A percentile compares a stretch with the other conserved stretches of the same genome.
Evolutionary conservation across 2,888 invertebrate species (phyloP).

Genomic region (Crematogaster levior): DNA sequence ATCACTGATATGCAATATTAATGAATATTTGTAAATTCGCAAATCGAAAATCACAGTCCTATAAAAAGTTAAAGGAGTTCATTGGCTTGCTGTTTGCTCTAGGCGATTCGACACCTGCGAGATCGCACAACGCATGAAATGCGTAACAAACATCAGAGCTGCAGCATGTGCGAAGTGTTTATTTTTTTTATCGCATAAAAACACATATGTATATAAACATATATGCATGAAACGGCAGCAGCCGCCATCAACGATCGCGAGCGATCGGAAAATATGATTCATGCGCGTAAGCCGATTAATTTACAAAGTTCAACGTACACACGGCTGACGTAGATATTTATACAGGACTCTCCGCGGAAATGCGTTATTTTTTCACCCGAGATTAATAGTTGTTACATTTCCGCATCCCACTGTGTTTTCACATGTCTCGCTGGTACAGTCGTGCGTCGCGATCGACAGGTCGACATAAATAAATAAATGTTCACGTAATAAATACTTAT

Average conservation of each 20-base stretch:
- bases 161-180: slow-evolving; percentile 33
- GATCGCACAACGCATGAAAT: slow-evolving; percentile 21
- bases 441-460: slow-evolving; percentile 26
- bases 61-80: not conserved
- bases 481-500: slow-evolving; percentile 17
- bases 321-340: slow-evolving; percentile 60
- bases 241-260: slow-evolving; percentile 54
- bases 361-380: slow-evolving; percentile 55
- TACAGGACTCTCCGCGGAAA: slow-evolving; percentile 51
- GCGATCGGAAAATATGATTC: slow-evolving; percentile 70
- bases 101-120: slow-evolving; percentile 3
- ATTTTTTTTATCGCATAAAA: slow-evolving; percentile 38
- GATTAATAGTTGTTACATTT: slow-evolving; percentile 63
- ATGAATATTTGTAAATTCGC: not conserved
- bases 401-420: slow-evolving; percentile 11
- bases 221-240: not conserved
- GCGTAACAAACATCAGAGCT: slow-evolving; percentile 19
- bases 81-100: slow-evolving; percentile 13
- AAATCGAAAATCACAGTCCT: not conserved
- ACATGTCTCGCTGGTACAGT: slow-evolving; percentile 9
- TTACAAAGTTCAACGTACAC: slow-evolving; percentile 65
- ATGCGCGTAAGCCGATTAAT: slow-evolving; percentile 71
- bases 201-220: slow-evolving; percentile 15
- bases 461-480: slow-evolving; percentile 24
- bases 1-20: not conserved